phyloP scores from a whole-genome alignment of 2,797 vertebrate genomes.

The Alca torda region DNA sequence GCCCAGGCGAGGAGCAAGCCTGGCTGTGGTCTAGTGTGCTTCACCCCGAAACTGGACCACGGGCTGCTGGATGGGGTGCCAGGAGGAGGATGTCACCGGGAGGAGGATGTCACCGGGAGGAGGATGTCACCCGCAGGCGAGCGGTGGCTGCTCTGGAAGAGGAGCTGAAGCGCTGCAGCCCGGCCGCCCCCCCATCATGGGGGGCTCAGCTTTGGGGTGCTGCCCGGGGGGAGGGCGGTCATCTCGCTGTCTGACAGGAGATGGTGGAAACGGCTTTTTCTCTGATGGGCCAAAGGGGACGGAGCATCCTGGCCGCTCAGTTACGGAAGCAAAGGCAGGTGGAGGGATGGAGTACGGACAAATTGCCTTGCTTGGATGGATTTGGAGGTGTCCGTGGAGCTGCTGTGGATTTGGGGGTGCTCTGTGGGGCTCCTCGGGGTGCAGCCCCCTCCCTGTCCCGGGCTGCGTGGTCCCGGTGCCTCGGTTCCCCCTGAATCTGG shows the following conservation, averaged over 20 bases:
- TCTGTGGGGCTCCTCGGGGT: background rate
- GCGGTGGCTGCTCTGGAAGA: background rate
- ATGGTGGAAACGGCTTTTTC: background rate
- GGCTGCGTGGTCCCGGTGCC: background rate
- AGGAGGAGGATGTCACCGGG: background rate
- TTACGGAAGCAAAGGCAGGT: accelerated
- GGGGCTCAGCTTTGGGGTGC: background rate
- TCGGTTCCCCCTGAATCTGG: background rate
- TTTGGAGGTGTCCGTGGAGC: background rate
- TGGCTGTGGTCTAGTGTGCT: accelerated
- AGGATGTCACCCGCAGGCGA: background rate
- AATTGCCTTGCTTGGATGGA: background rate
- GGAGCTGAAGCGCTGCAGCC: background rate
- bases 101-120: background rate
- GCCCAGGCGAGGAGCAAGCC: accelerated
- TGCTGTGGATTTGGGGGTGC: background rate
- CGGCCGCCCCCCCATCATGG: background rate
- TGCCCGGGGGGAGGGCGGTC: background rate
- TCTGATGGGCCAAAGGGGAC: accelerated
- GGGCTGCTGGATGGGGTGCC: background rate
- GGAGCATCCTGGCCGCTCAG: accelerated
- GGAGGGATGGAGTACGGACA: background rate
- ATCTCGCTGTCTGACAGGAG: background rate
- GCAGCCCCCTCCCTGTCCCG: background rate
- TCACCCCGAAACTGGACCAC: accelerated